Conservation (phyloP, 2,888 invertebrate species). For the Peribatodes rhomboidaria region DNA sequence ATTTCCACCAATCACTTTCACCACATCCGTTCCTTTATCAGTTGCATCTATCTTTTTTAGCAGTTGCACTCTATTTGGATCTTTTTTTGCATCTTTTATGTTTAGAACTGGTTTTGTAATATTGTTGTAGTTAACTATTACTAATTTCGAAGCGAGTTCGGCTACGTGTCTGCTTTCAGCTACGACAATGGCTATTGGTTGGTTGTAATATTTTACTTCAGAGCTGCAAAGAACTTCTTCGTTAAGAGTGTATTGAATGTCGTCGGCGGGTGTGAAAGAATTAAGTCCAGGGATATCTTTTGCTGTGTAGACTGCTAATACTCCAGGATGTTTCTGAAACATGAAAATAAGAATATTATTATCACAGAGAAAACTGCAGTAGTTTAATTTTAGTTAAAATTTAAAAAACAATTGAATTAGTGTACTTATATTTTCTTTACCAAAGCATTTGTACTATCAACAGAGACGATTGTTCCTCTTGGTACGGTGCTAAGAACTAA, state of each 20-base stretch:
- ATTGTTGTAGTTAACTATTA: conserved; percentile 82
- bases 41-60: conserved; percentile 24
- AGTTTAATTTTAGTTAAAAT: no score
- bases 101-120: conserved; percentile 55
- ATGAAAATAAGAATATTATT: neutral
- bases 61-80: conserved; percentile 26
- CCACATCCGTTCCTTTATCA: conserved; percentile 33
- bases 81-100: conserved; percentile 34
- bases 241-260: conserved; percentile 39
- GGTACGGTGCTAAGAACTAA: conserved; percentile 87
- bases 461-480: conserved; percentile 82
- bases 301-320: conserved; percentile 87
- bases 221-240: conserved; percentile 83
- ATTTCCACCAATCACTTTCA: conserved; percentile 44
- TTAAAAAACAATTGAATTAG: neutral
- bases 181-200: conserved; percentile 89
- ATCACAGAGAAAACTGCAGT: no score
- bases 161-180: conserved; percentile 85
- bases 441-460: conserved; percentile 88
- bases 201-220: conserved; percentile 87
- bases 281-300: conserved; percentile 90
- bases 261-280: conserved; percentile 68
- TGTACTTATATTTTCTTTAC: conserved; percentile 65
- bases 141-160: conserved; percentile 82
- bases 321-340: conserved; percentile 87